phyloP scores from a whole-genome alignment of 2,797 vertebrate species.

The Crenuchus spilurus region DNA sequence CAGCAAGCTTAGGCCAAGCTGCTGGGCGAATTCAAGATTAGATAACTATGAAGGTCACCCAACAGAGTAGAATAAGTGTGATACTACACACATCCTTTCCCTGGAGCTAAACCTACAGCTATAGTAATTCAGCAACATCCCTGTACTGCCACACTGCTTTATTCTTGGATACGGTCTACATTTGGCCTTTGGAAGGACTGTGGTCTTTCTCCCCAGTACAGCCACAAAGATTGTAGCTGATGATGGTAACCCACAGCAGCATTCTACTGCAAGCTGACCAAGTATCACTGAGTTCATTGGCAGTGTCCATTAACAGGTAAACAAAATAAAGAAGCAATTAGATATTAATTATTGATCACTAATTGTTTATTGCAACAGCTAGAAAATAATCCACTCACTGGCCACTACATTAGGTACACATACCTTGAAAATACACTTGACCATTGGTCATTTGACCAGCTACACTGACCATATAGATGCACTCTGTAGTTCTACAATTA shows the following conservation, averaged over 20 bases:
- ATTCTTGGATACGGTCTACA: not conserved
- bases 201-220: not conserved
- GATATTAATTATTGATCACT: too few relatives aligned
- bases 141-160: not conserved
- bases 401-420: too few relatives aligned
- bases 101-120: too few relatives aligned
- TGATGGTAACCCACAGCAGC: constrained; percentile 42
- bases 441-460: too few relatives aligned
- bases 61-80: not conserved
- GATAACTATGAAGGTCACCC: constrained; percentile 12
- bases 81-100: not conserved
- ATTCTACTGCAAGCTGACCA: constrained; percentile 52
- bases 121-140: not conserved
- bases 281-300: not conserved
- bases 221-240: constrained; percentile 23
- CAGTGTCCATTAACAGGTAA: too few relatives aligned
- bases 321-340: too few relatives aligned
- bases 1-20: not conserved
- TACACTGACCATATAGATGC: too few relatives aligned
- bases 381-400: too few relatives aligned
- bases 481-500: too few relatives aligned
- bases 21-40: not conserved
- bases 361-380: too few relatives aligned
- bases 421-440: too few relatives aligned
- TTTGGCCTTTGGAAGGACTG: not conserved